Conservation (phyloP, 2,113 vertebrate species). For the Pyxicephalus adspersus region DNA sequence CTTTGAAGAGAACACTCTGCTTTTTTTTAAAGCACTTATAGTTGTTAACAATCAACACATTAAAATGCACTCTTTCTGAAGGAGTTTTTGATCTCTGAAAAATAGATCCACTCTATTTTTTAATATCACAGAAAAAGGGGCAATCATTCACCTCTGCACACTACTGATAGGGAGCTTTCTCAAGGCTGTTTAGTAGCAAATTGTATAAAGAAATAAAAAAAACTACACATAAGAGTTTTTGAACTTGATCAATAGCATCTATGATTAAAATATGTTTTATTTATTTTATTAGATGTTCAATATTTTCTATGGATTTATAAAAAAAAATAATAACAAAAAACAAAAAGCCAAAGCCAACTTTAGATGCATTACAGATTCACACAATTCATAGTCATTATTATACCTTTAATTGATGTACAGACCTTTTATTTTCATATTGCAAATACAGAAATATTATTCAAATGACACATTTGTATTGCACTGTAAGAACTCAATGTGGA, state of each 20-base stretch:
- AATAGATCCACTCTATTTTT: conserved; percentile 70
- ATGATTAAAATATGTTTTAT: conserved; percentile 86
- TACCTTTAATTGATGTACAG: conserved; percentile 80
- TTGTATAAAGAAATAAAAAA: conserved; percentile 64
- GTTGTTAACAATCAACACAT: conserved; percentile 64
- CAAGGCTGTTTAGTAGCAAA: conserved; percentile 71
- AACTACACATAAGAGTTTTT: conserved; percentile 69
- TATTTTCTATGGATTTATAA: conserved; percentile 89
- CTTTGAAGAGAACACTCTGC: conserved; percentile 62
- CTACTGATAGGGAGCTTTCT: conserved; percentile 74
- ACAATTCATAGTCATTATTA: conserved; percentile 76
- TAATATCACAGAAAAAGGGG: conserved; percentile 65
- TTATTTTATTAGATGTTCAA: conserved; percentile 88
- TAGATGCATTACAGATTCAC: conserved; percentile 80
- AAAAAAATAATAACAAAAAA: conserved; percentile 62
- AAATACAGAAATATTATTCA: conserved; percentile 78
- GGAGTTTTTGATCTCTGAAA: conserved; percentile 71
- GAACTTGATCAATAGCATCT: conserved; percentile 81
- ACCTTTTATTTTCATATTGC: conserved; percentile 86
- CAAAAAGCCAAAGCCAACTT: conserved; percentile 90
- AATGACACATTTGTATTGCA: conserved; percentile 86
- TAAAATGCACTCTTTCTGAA: conserved; percentile 68
- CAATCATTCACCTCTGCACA: conserved; percentile 69
- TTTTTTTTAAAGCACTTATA: conserved; percentile 66
- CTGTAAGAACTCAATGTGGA: conserved; percentile 80